Percentiles rank a stretch among this genome's conserved stretches.
Evolutionary conservation across 1,140 invertebrate species (phyloP).

Genomic region (Sipha flava): DNA sequence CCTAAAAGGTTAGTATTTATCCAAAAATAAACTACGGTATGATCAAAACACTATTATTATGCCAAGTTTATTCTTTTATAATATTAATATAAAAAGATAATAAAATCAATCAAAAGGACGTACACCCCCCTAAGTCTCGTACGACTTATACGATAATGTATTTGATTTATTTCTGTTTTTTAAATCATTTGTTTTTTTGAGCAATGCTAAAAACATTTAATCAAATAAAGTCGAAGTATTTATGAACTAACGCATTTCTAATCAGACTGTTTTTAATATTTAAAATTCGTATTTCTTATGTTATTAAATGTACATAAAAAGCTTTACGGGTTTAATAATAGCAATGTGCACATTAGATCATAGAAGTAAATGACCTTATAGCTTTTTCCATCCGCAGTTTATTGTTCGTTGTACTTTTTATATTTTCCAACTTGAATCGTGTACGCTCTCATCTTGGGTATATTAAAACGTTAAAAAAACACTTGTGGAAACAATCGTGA

Average conservation of each 20-base stretch:
- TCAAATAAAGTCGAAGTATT: neutral
- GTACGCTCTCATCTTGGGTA: neutral
- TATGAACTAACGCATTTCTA: neutral
- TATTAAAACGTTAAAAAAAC: neutral
- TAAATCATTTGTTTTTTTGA: neutral
- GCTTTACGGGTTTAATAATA: neutral
- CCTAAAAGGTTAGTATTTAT: no score
- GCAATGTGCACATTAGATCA: neutral
- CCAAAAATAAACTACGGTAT: no score
- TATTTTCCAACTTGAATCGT: neutral
- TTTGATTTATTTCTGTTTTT: neutral
- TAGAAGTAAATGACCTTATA: conserved; percentile 4
- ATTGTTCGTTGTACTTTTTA: neutral
- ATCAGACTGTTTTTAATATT: neutral
- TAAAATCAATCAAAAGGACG: no score
- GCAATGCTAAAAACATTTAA: neutral
- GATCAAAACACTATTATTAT: no score
- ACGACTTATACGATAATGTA: no score
- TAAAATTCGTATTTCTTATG: no score
- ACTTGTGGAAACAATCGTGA: neutral
- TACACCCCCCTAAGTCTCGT: no score
- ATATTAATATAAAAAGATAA: no score
- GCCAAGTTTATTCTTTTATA: no score
- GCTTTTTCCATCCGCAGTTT: neutral
- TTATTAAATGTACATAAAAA: neutral